These are phyloP conservation scores for Ornithorhynchus anatinus DNA, from an alignment of 2,113 vertebrate genomes.

Conservation along the genomic window DNA sequence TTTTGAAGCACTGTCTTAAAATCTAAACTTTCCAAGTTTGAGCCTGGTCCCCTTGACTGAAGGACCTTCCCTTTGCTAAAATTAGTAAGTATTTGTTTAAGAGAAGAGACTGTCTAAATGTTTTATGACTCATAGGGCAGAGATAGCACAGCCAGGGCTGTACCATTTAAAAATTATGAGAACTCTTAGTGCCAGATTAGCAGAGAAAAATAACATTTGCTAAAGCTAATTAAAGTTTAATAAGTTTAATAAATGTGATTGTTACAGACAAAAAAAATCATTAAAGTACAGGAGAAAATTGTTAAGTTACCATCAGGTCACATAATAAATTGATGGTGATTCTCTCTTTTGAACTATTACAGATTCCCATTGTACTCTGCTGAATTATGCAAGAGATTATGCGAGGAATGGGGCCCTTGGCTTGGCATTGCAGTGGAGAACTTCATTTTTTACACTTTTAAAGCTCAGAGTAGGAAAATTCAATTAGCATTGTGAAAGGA, in stretches of 20 bases:
- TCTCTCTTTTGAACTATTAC: slow-evolving; percentile 58
- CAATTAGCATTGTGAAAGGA: slow-evolving; percentile 69
- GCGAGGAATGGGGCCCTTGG: slow-evolving; percentile 62
- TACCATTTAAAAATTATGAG: slow-evolving; percentile 76
- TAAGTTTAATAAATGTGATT: slow-evolving; percentile 87
- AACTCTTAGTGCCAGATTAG: slow-evolving; percentile 66
- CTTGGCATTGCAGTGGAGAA: slow-evolving; percentile 61
- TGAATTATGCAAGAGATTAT: slow-evolving; percentile 72
- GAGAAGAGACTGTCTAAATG: slow-evolving; percentile 55
- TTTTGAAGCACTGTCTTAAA: not conserved
- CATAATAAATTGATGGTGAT: slow-evolving; percentile 69
- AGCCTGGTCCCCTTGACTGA: not conserved
- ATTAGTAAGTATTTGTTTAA: not conserved
- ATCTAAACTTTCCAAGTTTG: not conserved
- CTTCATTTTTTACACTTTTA: slow-evolving; percentile 70
- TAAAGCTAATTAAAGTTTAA: slow-evolving; percentile 92
- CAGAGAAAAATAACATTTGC: slow-evolving; percentile 74
- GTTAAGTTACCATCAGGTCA: slow-evolving; percentile 72
- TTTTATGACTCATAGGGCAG: slow-evolving; percentile 74
- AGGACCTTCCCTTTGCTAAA: not conserved
- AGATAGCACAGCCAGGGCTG: slow-evolving; percentile 69
- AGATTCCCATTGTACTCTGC: slow-evolving; percentile 52
- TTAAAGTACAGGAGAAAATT: slow-evolving; percentile 77
- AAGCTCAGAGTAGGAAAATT: slow-evolving; percentile 63
- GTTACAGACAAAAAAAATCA: slow-evolving; percentile 77